phyloP scores from a whole-genome alignment of 2,888 invertebrate species.

The Hartigia nigra region DNA sequence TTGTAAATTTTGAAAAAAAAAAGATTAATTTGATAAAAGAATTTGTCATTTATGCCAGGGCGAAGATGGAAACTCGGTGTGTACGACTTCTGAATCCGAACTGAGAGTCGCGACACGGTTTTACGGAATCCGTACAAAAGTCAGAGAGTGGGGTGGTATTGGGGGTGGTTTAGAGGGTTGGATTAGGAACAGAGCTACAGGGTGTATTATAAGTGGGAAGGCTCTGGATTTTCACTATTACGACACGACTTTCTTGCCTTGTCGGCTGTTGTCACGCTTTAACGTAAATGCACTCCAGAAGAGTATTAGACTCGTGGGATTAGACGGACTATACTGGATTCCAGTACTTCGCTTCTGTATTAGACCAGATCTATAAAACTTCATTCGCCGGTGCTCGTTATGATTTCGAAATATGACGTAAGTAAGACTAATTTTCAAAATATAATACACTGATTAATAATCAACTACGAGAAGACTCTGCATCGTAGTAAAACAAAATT shows the following conservation, averaged over 20 bases:
- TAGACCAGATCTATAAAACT: neutral
- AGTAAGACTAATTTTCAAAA: neutral
- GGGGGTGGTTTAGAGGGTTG: slow-evolving; percentile 42
- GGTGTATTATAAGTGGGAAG: slow-evolving; percentile 34
- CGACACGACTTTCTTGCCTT: slow-evolving; percentile 1
- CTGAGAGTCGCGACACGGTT: slow-evolving; percentile 40
- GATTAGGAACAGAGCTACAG: slow-evolving; percentile 53
- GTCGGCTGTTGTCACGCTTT: slow-evolving; percentile 3
- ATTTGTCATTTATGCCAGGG: neutral
- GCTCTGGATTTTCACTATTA: slow-evolving; percentile 32
- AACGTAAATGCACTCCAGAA: neutral
- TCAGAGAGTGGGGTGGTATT: slow-evolving; percentile 9
- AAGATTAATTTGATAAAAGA: neutral
- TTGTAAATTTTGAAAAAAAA: neutral
- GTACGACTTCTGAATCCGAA: slow-evolving; percentile 18
- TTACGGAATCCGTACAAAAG: slow-evolving; percentile 53
- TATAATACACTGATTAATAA: neutral
- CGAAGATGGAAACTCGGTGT: neutral
- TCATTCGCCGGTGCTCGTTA: neutral
- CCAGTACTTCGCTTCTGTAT: neutral
- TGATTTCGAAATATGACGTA: neutral
- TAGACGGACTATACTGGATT: neutral
- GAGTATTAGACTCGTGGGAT: slow-evolving; percentile 3
- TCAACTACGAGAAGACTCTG: too few species aligned
- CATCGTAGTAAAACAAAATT: neutral